Evolutionary conservation across 2,888 invertebrate genomes (phyloP), one percentile per base, ranked within the genome.

Genomic region (Phragmatobia fuliginosa): DNA sequence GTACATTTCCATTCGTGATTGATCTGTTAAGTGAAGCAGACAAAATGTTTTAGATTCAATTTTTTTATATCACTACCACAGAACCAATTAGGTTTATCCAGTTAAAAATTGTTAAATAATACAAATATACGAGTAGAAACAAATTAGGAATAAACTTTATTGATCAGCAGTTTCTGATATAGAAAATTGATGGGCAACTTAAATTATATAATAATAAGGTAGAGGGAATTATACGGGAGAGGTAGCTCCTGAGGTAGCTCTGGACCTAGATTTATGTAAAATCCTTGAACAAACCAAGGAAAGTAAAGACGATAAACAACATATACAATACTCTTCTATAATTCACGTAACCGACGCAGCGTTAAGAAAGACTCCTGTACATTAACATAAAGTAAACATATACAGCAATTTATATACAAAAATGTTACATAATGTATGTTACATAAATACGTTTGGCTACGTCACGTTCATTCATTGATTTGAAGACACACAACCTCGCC

Each of bases 401-500:
- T 65, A 65, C 60, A 28, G 61, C 31, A 38, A 65, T 60, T 14
- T 56, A n/a, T n/a, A 45, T 63, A 49, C 28, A 28, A 62, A 28
- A 31, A 31, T 32, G 14, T 49, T 63, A 32, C 63, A 65, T 68
- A 73, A 76, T 74, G 71, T 68, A 62, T 32, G 75, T 68, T 70
- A 76, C 68, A 74, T 73, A 80, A 79, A 71, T 76, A 78, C 79
- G 82, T 81, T 81, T 81, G 79, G 78, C 79, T 78, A 75, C 70
- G 78, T 68, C 68, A 74, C 71, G 16, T 84, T 83, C 89, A 89
- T 89, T 88, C 88, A 89, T 87, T 79, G 81, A 77, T 81, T 76
- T 65, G 77, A 84, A 87, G 83, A 85, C 84, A 87, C 84, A 84
- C 79, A 78, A 81, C 81, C 87, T 83, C 85, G 77, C 87, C 87